A percentile compares a stretch with the other conserved stretches of the same genome.
Conservation (phyloP, 2,888 invertebrate species). For the Lomographa bimaculata region DNA sequence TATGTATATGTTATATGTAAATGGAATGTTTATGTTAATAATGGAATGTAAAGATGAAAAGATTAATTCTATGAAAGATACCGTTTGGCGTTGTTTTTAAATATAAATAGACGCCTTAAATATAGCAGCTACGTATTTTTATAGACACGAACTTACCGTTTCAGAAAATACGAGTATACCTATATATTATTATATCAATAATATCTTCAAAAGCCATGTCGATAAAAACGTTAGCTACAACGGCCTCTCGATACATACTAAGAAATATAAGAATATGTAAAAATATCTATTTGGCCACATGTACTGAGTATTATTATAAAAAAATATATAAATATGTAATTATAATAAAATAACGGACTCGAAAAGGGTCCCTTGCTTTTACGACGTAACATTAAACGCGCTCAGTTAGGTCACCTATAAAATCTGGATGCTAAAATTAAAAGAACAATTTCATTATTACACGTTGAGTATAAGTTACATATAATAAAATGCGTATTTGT, state of each 20-base stretch:
- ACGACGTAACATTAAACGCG: too few relatives aligned
- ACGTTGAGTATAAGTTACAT: too few relatives aligned
- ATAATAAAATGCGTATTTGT: constrained; percentile 11
- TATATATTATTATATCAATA: too few relatives aligned
- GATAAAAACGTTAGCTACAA: constrained; percentile 1
- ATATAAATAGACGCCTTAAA: constrained; percentile 13
- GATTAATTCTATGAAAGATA: constrained; percentile 4
- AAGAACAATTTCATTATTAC: not conserved
- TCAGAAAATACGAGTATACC: too few relatives aligned
- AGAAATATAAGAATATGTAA: constrained; percentile 23
- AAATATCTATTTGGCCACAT: constrained; percentile 55
- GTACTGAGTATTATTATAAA: constrained; percentile 38
- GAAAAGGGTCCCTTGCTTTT: too few relatives aligned
- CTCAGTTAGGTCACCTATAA: too few relatives aligned
- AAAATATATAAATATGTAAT: constrained; percentile 11
- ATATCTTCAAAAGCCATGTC: too few relatives aligned
- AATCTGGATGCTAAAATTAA: not conserved
- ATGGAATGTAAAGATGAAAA: constrained; percentile 25
- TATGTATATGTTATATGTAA: constrained; percentile 22
- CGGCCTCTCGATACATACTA: constrained; percentile 27
- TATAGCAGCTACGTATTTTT: constrained; percentile 11
- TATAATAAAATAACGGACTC: constrained; percentile 6
- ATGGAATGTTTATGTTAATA: constrained; percentile 29
- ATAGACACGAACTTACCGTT: too few relatives aligned
- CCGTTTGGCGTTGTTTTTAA: constrained; percentile 15